Percentiles rank a stretch among this genome's conserved stretches.
These are phyloP conservation scores for Lepisosteus osseus DNA, from an alignment of 2,113 vertebrate species.

Conservation along the genomic window DNA sequence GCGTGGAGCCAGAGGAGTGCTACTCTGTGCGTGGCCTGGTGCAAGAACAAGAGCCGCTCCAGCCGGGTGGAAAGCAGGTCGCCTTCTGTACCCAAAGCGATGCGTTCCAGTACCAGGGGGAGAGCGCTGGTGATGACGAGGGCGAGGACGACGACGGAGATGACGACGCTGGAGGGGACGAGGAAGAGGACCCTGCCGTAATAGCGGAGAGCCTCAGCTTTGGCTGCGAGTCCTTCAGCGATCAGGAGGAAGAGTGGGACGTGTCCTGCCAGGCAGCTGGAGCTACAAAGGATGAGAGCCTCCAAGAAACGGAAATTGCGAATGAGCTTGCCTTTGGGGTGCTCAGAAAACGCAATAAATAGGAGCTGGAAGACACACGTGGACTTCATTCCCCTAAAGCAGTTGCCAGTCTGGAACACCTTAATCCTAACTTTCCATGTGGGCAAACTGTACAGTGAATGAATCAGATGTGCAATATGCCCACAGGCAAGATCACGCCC, in stretches of 20 bases:
- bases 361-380: neutral
- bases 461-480: no score
- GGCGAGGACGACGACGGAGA: constrained; percentile 37
- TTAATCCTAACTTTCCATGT: neutral
- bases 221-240: constrained; percentile 53
- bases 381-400: no score
- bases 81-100: constrained; percentile 45
- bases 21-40: constrained; percentile 26
- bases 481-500: no score
- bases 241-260: constrained; percentile 61
- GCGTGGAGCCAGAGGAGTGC: constrained; percentile 50
- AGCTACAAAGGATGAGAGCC: constrained; percentile 20
- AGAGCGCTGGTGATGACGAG: constrained; percentile 32
- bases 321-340: constrained; percentile 37
- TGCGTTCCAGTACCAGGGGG: constrained; percentile 57
- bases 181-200: constrained; percentile 68
- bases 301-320: constrained; percentile 11
- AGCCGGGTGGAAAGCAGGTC: constrained; percentile 29
- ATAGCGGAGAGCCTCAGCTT: constrained; percentile 78
- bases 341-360: constrained; percentile 62
- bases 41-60: constrained; percentile 1
- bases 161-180: constrained; percentile 47
- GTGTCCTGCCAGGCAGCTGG: constrained; percentile 44
- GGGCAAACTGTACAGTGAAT: no score
- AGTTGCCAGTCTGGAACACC: neutral